A percentile compares a stretch with the other conserved stretches of the same genome.
Evolutionary conservation across 2,797 vertebrate genomes (phyloP).

Genomic region (Pangasius mekongensis): DNA sequence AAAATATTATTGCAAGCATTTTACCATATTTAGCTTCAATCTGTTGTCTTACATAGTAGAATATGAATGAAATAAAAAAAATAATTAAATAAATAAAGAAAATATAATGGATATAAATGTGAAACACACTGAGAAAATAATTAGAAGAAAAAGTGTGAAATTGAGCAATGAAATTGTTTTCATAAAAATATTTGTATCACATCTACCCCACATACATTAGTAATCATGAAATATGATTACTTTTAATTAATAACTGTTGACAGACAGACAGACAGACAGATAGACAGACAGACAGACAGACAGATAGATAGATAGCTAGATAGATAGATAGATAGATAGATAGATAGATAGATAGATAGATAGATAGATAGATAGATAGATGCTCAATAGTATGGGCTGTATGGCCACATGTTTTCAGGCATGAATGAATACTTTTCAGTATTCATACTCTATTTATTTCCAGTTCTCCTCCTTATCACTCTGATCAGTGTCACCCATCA

Average conservation of each 20-base stretch:
- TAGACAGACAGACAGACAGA: not conserved
- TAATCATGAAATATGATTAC: not conserved
- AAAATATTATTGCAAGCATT: not conserved
- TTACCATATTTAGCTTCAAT: not conserved
- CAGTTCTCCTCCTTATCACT: not conserved
- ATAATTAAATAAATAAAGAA: not conserved
- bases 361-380: not conserved
- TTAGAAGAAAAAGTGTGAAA: not conserved
- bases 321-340: not conserved
- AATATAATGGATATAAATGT: not conserved
- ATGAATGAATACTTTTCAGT: not conserved
- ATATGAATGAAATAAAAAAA: not conserved
- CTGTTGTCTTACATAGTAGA: not conserved
- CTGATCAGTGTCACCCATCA: conserved; percentile 1
- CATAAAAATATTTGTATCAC: not conserved
- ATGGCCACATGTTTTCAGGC: not conserved
- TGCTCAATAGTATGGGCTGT: not conserved
- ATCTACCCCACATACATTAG: not conserved
- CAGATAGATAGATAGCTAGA: not conserved
- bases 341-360: too few relatives aligned
- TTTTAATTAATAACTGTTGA: not conserved
- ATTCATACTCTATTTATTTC: not conserved
- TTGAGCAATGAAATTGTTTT: not conserved
- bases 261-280: not conserved
- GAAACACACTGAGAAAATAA: not conserved